These are phyloP conservation scores for Limnodromus scolopaceus DNA, from an alignment of 2,797 vertebrate genomes.

Conservation along the genomic window DNA sequence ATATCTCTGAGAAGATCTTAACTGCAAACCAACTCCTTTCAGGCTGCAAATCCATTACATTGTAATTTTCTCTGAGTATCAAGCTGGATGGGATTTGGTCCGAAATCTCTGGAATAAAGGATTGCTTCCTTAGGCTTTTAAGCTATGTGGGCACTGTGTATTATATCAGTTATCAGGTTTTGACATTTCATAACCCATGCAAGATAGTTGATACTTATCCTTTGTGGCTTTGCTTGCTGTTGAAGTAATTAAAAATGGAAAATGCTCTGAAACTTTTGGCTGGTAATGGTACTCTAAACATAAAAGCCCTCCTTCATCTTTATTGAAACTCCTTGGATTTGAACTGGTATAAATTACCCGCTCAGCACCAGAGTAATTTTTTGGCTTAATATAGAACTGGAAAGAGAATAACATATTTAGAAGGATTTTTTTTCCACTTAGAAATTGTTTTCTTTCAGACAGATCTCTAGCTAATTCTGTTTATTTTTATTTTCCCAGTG, in stretches of 20 bases:
- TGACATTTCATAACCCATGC: neutral
- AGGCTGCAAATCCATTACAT: conserved; percentile 25
- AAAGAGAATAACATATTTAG: neutral
- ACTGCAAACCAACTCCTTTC: conserved; percentile 15
- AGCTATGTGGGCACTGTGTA: neutral
- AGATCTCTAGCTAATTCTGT: neutral
- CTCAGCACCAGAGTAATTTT: neutral
- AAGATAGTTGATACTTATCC: neutral
- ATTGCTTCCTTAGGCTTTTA: neutral
- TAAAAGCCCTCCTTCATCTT: neutral
- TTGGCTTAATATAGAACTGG: neutral
- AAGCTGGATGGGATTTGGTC: neutral
- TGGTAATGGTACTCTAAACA: neutral
- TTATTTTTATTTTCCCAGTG: neutral
- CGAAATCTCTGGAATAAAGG: conserved; percentile 16
- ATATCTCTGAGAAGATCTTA: neutral
- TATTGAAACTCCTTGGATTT: neutral
- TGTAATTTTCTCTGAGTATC: conserved; percentile 26
- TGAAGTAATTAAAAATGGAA: conserved; percentile 31
- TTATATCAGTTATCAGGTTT: neutral
- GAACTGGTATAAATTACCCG: neutral
- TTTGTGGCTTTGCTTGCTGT: neutral
- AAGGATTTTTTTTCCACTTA: neutral
- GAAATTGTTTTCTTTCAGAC: neutral
- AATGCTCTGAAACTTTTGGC: neutral